These are phyloP conservation scores for Trachops cirrhosus DNA, from an alignment of 2,797 vertebrate genomes.

Conservation along the genomic window DNA sequence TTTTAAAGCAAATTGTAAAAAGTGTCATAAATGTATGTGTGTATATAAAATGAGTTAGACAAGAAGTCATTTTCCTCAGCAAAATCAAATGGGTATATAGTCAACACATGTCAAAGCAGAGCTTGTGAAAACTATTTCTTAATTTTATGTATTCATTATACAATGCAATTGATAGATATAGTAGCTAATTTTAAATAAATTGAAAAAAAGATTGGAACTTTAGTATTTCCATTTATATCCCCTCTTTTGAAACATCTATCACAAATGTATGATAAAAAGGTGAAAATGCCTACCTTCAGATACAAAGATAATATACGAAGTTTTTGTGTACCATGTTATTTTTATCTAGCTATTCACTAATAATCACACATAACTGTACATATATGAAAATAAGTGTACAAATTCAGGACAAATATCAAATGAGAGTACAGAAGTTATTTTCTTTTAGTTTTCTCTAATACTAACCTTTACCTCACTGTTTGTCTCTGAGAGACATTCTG, in stretches of 20 bases:
- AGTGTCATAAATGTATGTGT: not conserved
- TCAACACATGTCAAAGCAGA: not conserved
- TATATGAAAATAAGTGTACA: not conserved
- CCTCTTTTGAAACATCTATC: not conserved
- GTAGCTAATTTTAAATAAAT: slow-evolving; percentile 29
- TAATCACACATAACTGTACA: not conserved
- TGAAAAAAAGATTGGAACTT: not conserved
- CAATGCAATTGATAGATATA: slow-evolving; percentile 17
- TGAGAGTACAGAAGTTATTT: not conserved
- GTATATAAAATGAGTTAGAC: slow-evolving; percentile 5
- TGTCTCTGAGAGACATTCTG: slow-evolving; percentile 39
- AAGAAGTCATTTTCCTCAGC: not conserved
- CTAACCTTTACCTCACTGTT: slow-evolving; percentile 58
- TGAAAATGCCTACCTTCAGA: slow-evolving; percentile 11
- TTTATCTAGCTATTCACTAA: not conserved
- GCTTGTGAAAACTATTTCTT: not conserved
- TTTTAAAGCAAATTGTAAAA: not conserved
- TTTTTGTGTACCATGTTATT: slow-evolving; percentile 45
- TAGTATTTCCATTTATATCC: not conserved
- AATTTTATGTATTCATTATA: not conserved
- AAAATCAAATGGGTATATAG: not conserved
- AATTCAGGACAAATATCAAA: not conserved
- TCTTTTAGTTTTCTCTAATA: slow-evolving; percentile 27
- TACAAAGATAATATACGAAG: not conserved
- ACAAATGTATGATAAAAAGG: not conserved